Evolutionary conservation across 2,797 vertebrate genomes (phyloP).

Genomic region (Glyptemys insculpta): DNA sequence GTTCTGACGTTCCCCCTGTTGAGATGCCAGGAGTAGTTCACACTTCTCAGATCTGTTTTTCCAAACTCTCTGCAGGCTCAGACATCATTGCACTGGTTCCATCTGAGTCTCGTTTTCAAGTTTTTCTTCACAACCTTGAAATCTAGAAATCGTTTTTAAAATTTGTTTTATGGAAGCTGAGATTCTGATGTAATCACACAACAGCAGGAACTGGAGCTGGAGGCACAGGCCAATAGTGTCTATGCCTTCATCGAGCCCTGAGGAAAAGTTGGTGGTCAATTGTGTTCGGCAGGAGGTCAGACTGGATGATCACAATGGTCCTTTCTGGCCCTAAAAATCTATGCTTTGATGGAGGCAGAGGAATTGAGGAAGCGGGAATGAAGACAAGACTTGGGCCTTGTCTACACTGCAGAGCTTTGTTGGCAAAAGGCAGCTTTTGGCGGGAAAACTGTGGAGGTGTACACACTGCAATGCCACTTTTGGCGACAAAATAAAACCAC

Average conservation of each 20-base stretch:
- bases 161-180: neutral
- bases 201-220: neutral
- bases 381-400: neutral
- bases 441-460: too few relatives aligned
- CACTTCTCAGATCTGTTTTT: neutral
- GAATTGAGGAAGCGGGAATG: neutral
- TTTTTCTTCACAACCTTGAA: neutral
- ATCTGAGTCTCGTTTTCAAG: neutral
- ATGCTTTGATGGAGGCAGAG: neutral
- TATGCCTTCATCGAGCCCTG: accelerated
- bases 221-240: neutral
- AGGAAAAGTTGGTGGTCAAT: neutral
- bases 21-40: neutral
- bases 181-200: neutral
- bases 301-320: neutral
- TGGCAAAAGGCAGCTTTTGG: too few relatives aligned
- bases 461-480: too few relatives aligned
- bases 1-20: neutral
- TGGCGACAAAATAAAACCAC: too few relatives aligned
- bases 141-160: neutral
- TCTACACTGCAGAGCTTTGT: too few relatives aligned
- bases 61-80: neutral
- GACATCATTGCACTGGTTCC: neutral
- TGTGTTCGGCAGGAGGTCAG: neutral
- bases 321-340: neutral